Percentiles rank a stretch among this genome's conserved stretches.
phyloP scores from a whole-genome alignment of 2,797 vertebrate species.

The Parauchenoglanis ngamensis region DNA sequence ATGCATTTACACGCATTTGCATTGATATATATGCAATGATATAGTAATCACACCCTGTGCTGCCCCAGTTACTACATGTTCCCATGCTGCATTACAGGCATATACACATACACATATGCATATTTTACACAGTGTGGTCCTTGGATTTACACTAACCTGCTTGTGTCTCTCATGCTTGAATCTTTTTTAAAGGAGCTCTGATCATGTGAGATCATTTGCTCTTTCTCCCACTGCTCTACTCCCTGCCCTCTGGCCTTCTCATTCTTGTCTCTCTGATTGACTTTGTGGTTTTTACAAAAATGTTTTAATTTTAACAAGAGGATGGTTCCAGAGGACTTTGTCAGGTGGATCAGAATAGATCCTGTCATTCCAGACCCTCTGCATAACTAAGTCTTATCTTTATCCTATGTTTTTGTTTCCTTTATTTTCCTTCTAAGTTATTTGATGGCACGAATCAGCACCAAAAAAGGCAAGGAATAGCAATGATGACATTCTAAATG shows the following conservation, averaged over 20 bases:
- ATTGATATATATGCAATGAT: neutral
- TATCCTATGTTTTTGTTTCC: neutral
- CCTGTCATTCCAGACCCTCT: neutral
- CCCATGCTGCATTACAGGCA: neutral
- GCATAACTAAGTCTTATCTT: neutral
- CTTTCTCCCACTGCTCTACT: conserved; percentile 6
- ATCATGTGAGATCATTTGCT: conserved; percentile 22
- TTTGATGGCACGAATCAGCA: conserved; percentile 15
- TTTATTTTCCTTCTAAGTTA: neutral
- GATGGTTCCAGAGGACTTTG: conserved; percentile 7
- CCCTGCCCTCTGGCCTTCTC: neutral
- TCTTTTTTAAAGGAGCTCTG: neutral
- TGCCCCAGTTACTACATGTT: neutral
- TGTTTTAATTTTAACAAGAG: neutral
- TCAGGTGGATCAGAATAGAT: neutral
- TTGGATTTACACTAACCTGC: neutral
- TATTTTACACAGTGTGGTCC: neutral
- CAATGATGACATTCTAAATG: conserved; percentile 2
- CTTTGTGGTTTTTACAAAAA: conserved; percentile 18
- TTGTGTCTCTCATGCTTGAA: neutral
- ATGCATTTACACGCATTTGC: neutral
- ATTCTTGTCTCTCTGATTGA: neutral
- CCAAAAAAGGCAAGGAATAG: conserved; percentile 32
- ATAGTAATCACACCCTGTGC: neutral
- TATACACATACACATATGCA: too few relatives aligned